Percentiles rank a stretch among this genome's conserved stretches.
These are phyloP conservation scores for Myanophis thanlyinensis DNA, from an alignment of 2,113 vertebrate species.

Conservation along the genomic window DNA sequence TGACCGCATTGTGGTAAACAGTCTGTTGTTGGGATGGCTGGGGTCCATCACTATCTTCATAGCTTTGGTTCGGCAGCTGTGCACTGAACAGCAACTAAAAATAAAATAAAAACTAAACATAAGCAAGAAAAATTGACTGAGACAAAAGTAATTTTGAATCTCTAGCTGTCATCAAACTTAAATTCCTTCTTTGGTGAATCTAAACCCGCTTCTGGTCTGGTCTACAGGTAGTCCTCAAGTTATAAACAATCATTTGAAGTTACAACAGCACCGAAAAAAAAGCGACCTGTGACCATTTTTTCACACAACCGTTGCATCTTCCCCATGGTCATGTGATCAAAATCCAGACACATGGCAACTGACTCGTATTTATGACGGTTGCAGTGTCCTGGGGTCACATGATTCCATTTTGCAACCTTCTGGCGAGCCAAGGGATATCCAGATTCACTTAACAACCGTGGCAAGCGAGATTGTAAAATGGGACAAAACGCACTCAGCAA, in stretches of 20 bases:
- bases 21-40: no score
- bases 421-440: neutral
- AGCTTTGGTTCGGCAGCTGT: no score
- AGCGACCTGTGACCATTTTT: neutral
- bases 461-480: neutral
- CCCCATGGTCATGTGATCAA: neutral
- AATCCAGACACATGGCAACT: neutral
- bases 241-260: neutral
- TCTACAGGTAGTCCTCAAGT: neutral
- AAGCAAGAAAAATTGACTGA: neutral
- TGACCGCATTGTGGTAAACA: no score
- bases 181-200: neutral
- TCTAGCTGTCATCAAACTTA: neutral
- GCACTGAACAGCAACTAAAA: neutral
- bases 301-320: neutral
- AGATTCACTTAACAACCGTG: neutral
- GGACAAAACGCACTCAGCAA: no score
- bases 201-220: neutral
- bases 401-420: neutral
- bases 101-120: neutral
- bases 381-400: neutral
- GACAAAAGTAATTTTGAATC: neutral
- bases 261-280: neutral
- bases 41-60: no score
- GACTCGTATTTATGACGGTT: neutral